Evolutionary conservation across 1,140 invertebrate genomes (phyloP).

Genomic region (Drosophila orosa): DNA sequence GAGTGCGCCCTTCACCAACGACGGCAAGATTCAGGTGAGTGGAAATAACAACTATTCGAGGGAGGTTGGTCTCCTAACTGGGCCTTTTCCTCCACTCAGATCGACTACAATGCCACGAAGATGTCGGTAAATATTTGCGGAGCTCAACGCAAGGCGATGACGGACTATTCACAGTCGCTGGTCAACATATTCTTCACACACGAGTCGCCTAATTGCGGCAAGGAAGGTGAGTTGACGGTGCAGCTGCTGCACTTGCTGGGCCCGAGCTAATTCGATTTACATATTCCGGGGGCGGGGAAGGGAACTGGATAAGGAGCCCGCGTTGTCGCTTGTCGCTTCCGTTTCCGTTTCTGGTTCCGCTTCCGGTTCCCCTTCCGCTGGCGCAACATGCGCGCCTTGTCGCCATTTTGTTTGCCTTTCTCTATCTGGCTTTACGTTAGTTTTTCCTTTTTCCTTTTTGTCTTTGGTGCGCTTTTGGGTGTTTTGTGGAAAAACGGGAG

Average conservation of each 20-base stretch:
- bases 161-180: slow-evolving; percentile 79
- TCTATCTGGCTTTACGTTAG: slow-evolving; percentile 28
- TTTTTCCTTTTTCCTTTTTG: slow-evolving; percentile 20
- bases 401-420: slow-evolving; percentile 57
- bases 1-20: slow-evolving; percentile 63
- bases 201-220: slow-evolving; percentile 65
- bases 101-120: slow-evolving; percentile 54
- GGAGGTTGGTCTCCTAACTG: neutral
- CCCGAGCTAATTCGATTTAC: slow-evolving; percentile 68
- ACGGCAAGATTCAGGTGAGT: slow-evolving; percentile 76
- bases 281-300: slow-evolving; percentile 24
- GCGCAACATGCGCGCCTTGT: slow-evolving; percentile 73
- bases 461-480: slow-evolving; percentile 43
- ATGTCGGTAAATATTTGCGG: slow-evolving; percentile 72
- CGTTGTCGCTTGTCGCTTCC: slow-evolving; percentile 69
- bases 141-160: slow-evolving; percentile 62
- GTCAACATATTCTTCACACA: slow-evolving; percentile 82
- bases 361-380: slow-evolving; percentile 53
- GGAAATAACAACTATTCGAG: neutral
- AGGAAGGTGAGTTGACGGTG: slow-evolving; percentile 60
- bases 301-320: slow-evolving; percentile 11
- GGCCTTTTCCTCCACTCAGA: slow-evolving; percentile 34
- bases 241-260: neutral
- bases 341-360: slow-evolving; percentile 58
- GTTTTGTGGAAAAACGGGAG: slow-evolving; percentile 63